Base-by-base conservation (phyloP, 2,113 vertebrate genomes). In the Brachyhypopomus gauderio region DNA sequence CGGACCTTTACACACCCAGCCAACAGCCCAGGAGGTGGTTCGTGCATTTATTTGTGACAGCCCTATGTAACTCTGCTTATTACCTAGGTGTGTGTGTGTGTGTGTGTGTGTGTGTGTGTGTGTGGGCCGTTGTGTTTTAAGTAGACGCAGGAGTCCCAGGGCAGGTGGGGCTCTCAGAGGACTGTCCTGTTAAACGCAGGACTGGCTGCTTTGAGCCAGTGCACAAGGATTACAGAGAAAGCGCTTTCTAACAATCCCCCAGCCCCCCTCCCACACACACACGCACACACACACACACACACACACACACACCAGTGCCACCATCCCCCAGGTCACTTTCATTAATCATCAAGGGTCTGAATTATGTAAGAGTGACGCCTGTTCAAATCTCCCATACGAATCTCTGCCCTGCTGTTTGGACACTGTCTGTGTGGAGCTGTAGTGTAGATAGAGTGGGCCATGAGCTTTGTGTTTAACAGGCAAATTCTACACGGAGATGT, bases 311-410 rank as follows among this genome's bases (percentile, higher is more conserved):
- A 30, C 64, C 6, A 2, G 8, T 41, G 41, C 45, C 12, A 52
- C 88, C 88, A 25, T 22, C 64, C 36, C 27, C 71, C 36, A 85
- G 85, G 88, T 93, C 91, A 88, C 92, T 95, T 95, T 93, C 91
- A 91, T 93, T 93, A 92, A 91, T 93, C 91, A 89, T 88, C 85
- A 93, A 90, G 91, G 80, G 58, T 83, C 79, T 70, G 80, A 91
- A 92, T 96, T 93, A 93, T 82, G 79, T 95, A 96, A 96, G 88
- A 85, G 66, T 91, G 90, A 92, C 90, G 87, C 92, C 88, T 84
- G 86, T 75, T 81, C 85, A 85, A 90, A 91, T 92, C 90, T 86
- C 85, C 75, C 45, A 85, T 80, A 80, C 78, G 87, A 72, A 85
- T 88, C 87, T 88, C 45, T 30, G 16, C 34, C 48, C 16, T 22